Evolutionary conservation across 2,888 invertebrate genomes (phyloP), one percentile per base, ranked within the genome.

Genomic region (Apocheima hispidaria): DNA sequence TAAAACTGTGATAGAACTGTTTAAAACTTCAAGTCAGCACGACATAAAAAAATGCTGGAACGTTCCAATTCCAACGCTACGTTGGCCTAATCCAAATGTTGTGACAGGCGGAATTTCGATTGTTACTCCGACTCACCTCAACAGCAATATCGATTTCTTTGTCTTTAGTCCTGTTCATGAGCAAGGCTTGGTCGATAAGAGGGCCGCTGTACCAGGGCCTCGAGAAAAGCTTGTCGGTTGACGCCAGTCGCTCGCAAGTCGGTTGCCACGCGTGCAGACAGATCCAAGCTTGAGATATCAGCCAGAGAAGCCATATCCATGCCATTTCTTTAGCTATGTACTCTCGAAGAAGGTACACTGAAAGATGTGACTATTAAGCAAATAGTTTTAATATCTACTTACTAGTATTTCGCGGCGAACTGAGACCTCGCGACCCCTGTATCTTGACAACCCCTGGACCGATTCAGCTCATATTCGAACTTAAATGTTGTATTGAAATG

Each of bases 251-350:
- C 80, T 97, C 97, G 73, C 96, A 96, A 59, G 94, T 94, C 1
- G 97, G 97, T 54, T 93, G 94, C 98, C 98, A 99, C 53, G 97
- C 94, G 82, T 98, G 98, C 53, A 95, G 84, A 0, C 97, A 96
- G 33, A 98, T 95, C 97, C 98, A 98, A 0, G 96, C 93, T 84
- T 98, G 98, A 0, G 98, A 97, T 2, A 96, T 78, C 74, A 97
- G 90, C 96, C 97, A 97, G 5, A 96, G 71, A 2, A 97, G 74
- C 97, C 97, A 97, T 12, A 97, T 85, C 96, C 97, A 97, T 0
- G 95, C 93, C 78, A 95, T 94, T 80, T 96, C 94, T 14, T 92
- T 88, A 0, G 90, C 83, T 7, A 96, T 80, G 78, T 94, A 95
- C 46, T 93, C 90, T 30, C 83, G 82, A 48, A 95, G 78, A 63